These are phyloP conservation scores for Capitella teleta DNA, from an alignment of 1,140 invertebrate genomes.

Conservation along the genomic window DNA sequence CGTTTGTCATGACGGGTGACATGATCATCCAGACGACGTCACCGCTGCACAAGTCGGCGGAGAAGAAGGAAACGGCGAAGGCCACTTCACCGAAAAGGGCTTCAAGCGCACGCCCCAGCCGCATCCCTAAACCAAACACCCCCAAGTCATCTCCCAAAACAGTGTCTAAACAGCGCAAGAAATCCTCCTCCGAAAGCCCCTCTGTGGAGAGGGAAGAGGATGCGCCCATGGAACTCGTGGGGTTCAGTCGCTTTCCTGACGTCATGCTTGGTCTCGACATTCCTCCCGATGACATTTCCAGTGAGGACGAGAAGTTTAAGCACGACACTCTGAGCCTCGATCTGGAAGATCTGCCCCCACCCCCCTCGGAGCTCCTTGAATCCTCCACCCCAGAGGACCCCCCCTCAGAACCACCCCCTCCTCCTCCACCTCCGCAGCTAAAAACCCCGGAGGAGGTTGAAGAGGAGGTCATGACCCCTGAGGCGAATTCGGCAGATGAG, in stretches of 20 bases:
- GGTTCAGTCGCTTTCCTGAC: slow-evolving; percentile 3
- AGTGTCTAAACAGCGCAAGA: neutral
- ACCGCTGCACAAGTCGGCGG: slow-evolving; percentile 16
- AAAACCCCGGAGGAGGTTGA: too few species aligned
- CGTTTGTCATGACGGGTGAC: slow-evolving; percentile 41
- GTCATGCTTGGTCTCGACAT: slow-evolving; percentile 10
- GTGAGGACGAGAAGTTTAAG: slow-evolving; percentile 9
- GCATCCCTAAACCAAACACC: neutral
- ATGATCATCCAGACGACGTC: slow-evolving; percentile 36
- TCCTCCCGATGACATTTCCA: slow-evolving; percentile 14
- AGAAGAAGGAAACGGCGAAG: neutral
- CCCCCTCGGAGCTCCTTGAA: slow-evolving; percentile 10
- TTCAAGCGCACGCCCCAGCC: neutral
- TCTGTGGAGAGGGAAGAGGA: neutral
- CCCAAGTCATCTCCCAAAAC: neutral
- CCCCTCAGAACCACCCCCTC: neutral
- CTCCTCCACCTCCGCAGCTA: neutral
- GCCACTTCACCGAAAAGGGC: neutral
- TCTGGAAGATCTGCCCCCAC: slow-evolving; percentile 9
- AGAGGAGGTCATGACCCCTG: neutral
- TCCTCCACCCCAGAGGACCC: neutral
- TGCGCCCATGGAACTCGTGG: neutral
- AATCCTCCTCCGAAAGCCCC: neutral
- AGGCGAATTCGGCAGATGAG: neutral
- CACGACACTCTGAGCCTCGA: slow-evolving; percentile 3